Evolutionary conservation across 1,140 invertebrate genomes (phyloP).

Genomic region (Leguminivora glycinivorella): DNA sequence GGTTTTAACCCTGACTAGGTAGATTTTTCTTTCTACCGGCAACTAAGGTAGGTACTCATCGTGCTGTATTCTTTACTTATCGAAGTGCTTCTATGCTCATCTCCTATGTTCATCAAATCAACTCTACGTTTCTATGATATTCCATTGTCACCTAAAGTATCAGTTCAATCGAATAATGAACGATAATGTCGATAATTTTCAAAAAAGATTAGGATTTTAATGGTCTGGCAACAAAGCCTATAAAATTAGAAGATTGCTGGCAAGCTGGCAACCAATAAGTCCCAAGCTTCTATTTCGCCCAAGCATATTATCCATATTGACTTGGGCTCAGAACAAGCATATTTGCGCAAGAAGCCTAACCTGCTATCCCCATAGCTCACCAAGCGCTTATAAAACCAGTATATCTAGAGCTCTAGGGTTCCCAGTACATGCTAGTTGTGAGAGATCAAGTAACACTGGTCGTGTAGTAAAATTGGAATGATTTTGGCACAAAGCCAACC

Average conservation of each 20-base stretch:
- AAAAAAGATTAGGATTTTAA: not conserved
- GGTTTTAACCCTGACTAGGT: too few relatives aligned
- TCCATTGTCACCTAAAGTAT: too few relatives aligned
- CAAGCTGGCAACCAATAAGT: not conserved
- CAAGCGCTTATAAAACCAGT: not conserved
- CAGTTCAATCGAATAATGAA: too few relatives aligned
- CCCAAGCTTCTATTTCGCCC: conserved; percentile 1
- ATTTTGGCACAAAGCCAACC: not conserved
- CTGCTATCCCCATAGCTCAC: not conserved
- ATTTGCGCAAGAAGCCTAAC: not conserved
- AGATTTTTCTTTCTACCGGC: too few relatives aligned
- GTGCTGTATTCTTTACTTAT: too few relatives aligned
- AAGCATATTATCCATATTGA: conserved; percentile 10
- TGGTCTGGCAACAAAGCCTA: not conserved
- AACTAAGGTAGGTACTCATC: too few relatives aligned
- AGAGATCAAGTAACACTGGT: not conserved
- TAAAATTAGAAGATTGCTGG: not conserved
- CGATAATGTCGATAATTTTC: too few relatives aligned
- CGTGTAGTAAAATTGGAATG: not conserved
- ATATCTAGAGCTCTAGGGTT: not conserved
- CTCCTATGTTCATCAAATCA: too few relatives aligned
- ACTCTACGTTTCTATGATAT: too few relatives aligned
- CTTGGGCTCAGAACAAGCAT: conserved; percentile 6
- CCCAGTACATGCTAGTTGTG: not conserved
- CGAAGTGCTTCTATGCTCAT: too few relatives aligned